Evolutionary conservation across 2,888 invertebrate genomes (phyloP), one percentile per base, ranked within the genome.

Genomic region (Scaptomyza cyrtandrae): DNA sequence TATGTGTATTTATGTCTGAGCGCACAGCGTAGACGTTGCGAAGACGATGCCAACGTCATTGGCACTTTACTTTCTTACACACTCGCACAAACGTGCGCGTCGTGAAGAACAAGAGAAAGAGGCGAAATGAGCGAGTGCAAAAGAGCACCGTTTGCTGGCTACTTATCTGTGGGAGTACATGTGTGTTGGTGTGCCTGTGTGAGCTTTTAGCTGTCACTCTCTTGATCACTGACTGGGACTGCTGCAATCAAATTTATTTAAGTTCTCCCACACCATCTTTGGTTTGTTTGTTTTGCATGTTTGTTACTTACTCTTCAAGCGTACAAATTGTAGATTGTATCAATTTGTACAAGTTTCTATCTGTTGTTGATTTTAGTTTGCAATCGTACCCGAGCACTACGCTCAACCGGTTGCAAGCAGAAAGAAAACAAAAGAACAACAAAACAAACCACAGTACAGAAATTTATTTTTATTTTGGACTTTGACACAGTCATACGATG

Each of bases 401-500:
- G 41, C 56, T 62, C 61, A 56, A 65, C 41, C 46, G 49, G 69
- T 57, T 67, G 78, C 73, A 68, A 71, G 78, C 50, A 49, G 61
- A 64, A 61, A 57, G 41, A 27, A 33, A 52, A 19, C 56, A 37
- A 43, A 59, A 52, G n/a, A n/a, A n/a, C n/a, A n/a, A n/a, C n/a
- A 19, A 63, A 43, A 43, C 53, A 41, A 24, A 59, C 45, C 49
- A 29, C 52, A 45, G 44, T 43, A 50, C 49, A 62, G 44, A 65
- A 80, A 73, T 76, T 80, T 75, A 74, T 86, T 76, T 80, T 85
- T 84, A 78, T 84, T 75, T 69, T 79, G 90, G 90, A 90, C 90
- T 89, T 89, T 89, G 90, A 74, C 80, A 81, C 78, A 83, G 78
- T 89, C 89, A 89, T 89, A 77, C 89, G 90, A 89, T 88, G 79